These are phyloP conservation scores for Pheosia tremula DNA, from an alignment of 2,888 invertebrate species.

Conservation along the genomic window DNA sequence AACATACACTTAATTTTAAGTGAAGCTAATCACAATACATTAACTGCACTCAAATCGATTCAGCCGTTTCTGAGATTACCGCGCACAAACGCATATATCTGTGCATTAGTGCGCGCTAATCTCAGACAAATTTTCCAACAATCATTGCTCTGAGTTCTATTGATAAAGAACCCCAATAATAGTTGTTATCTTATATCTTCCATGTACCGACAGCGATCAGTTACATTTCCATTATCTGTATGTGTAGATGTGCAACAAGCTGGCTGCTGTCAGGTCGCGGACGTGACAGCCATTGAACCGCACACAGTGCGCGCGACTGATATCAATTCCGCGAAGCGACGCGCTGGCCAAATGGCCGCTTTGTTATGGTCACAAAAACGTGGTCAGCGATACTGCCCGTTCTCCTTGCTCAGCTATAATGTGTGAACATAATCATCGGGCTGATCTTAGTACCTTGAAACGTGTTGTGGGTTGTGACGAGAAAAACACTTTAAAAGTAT, in stretches of 20 bases:
- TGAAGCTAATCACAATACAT: too few relatives aligned
- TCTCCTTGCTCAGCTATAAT: not conserved
- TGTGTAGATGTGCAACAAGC: not conserved
- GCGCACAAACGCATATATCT: too few relatives aligned
- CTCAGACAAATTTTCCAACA: too few relatives aligned
- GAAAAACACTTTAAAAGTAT: too few relatives aligned
- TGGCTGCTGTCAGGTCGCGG: slow-evolving; percentile 2
- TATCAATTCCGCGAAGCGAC: slow-evolving; percentile 7
- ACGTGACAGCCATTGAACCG: slow-evolving; percentile 8
- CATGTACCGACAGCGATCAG: too few relatives aligned
- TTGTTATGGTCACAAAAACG: slow-evolving; percentile 3
- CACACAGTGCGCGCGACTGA: slow-evolving; percentile 5
- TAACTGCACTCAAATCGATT: too few relatives aligned
- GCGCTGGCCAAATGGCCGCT: not conserved
- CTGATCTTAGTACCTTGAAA: not conserved
- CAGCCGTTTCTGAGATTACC: too few relatives aligned
- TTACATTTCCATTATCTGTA: not conserved
- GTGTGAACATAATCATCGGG: not conserved
- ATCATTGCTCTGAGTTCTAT: too few relatives aligned
- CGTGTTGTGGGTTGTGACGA: not conserved
- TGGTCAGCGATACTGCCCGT: not conserved
- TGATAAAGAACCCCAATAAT: too few relatives aligned
- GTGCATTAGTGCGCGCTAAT: too few relatives aligned
- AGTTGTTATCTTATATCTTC: too few relatives aligned
- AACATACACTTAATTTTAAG: too few relatives aligned